phyloP scores from a whole-genome alignment of 2,888 invertebrate genomes.

The Chymomyza fuscimana region DNA sequence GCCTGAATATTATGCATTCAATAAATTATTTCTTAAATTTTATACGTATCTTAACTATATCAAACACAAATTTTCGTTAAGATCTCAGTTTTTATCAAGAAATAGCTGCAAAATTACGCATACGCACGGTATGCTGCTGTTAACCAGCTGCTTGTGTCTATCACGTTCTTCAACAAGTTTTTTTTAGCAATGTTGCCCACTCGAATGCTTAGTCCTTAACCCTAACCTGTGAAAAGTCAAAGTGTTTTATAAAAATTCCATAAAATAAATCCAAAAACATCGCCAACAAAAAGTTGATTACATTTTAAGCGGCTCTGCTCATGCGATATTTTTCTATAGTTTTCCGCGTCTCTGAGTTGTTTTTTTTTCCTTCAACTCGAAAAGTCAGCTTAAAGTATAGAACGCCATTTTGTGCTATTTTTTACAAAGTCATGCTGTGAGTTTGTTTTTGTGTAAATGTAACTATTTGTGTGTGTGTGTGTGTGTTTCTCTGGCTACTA shows the following conservation, averaged over 20 bases:
- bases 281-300: slow-evolving; percentile 42
- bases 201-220: neutral
- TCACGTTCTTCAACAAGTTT: slow-evolving; percentile 41
- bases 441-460: slow-evolving; percentile 16
- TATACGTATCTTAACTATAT: no score
- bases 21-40: no score
- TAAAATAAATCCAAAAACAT: slow-evolving; percentile 27
- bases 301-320: slow-evolving; percentile 36
- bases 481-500: slow-evolving; percentile 23
- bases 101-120: slow-evolving; percentile 37
- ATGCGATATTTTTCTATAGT: neutral
- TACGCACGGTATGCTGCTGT: slow-evolving; percentile 48
- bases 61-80: no score
- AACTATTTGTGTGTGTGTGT: slow-evolving; percentile 27
- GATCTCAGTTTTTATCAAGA: no score
- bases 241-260: slow-evolving; percentile 38
- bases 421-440: slow-evolving; percentile 24
- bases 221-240: slow-evolving; percentile 25
- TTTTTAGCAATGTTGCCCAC: neutral
- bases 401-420: slow-evolving; percentile 42
- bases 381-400: neutral
- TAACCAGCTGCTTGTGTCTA: neutral
- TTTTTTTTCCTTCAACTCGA: neutral
- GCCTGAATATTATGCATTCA: no score
- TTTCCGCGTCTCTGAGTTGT: slow-evolving; percentile 9